Conservation (phyloP, 2,113 vertebrate species). For the Lates calcarifer region DNA sequence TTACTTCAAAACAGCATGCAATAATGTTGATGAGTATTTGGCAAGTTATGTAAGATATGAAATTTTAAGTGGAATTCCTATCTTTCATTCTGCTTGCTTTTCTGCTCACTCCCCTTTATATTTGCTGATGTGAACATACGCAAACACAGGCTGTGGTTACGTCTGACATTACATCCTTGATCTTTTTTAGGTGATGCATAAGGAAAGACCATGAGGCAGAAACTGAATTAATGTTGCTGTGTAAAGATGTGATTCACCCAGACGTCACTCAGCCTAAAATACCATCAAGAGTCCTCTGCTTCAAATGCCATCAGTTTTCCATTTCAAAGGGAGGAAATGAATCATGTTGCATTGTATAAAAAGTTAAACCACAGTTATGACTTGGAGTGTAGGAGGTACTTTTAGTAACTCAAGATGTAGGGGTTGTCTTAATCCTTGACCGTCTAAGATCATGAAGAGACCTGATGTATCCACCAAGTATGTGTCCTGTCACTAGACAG, state of each 20-base stretch:
- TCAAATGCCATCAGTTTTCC: conserved; percentile 36
- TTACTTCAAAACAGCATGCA: background rate
- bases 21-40: background rate
- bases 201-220: conserved; percentile 8
- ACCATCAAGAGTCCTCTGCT: background rate
- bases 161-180: background rate
- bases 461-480: background rate
- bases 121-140: background rate
- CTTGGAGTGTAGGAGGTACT: background rate
- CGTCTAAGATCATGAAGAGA: background rate
- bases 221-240: conserved; percentile 31
- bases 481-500: background rate
- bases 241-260: conserved; percentile 51
- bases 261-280: conserved; percentile 46
- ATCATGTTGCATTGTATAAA: conserved; percentile 31
- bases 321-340: conserved; percentile 37
- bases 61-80: background rate
- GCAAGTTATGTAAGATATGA: background rate
- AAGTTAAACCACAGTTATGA: conserved; percentile 15
- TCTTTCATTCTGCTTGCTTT: conserved; percentile 1
- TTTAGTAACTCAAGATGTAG: background rate
- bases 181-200: conserved; percentile 1
- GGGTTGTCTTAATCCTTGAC: background rate
- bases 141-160: background rate
- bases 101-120: background rate